A percentile compares a stretch with the other conserved stretches of the same genome.
These are phyloP conservation scores for Drosophila niveifrons DNA, from an alignment of 2,888 invertebrate genomes.

Conservation along the genomic window DNA sequence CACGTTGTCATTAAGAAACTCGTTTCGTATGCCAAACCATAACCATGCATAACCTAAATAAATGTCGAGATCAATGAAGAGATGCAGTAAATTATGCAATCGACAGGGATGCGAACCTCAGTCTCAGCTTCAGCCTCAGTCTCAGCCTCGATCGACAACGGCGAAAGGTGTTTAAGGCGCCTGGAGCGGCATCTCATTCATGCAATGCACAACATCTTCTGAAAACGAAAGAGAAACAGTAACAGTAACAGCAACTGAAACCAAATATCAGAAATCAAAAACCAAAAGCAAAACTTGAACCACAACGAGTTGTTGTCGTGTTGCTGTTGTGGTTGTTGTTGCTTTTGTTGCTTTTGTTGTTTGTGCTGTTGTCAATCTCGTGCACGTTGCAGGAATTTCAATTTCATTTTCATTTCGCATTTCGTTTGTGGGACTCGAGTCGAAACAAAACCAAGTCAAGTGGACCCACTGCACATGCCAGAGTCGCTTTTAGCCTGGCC, in stretches of 20 bases:
- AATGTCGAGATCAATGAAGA: conserved; percentile 71
- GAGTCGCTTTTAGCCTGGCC: conserved; percentile 15
- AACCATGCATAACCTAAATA: conserved; percentile 68
- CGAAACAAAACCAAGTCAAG: conserved; percentile 62
- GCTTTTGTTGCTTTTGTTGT: not conserved
- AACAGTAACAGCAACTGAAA: conserved; percentile 23
- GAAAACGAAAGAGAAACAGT: conserved; percentile 20
- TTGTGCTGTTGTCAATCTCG: conserved; percentile 49
- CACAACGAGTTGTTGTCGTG: conserved; percentile 21
- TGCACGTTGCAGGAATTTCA: conserved; percentile 75
- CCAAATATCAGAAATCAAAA: conserved; percentile 29
- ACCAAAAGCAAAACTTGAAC: conserved; percentile 27
- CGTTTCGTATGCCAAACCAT: conserved; percentile 28
- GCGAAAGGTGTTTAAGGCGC: conserved; percentile 72
- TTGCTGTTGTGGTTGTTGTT: conserved; percentile 23
- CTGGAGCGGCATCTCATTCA: conserved; percentile 37
- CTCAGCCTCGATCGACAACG: not conserved
- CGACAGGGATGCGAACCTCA: conserved; percentile 47
- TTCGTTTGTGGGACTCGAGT: conserved; percentile 24
- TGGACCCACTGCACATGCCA: conserved; percentile 51
- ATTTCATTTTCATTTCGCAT: conserved; percentile 48
- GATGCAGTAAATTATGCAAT: conserved; percentile 76
- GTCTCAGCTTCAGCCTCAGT: not conserved
- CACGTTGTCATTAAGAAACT: conserved; percentile 46
- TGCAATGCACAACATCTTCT: conserved; percentile 48